These are phyloP conservation scores for Archivesica marissinica DNA, from an alignment of 1,140 invertebrate species.

Conservation along the genomic window DNA sequence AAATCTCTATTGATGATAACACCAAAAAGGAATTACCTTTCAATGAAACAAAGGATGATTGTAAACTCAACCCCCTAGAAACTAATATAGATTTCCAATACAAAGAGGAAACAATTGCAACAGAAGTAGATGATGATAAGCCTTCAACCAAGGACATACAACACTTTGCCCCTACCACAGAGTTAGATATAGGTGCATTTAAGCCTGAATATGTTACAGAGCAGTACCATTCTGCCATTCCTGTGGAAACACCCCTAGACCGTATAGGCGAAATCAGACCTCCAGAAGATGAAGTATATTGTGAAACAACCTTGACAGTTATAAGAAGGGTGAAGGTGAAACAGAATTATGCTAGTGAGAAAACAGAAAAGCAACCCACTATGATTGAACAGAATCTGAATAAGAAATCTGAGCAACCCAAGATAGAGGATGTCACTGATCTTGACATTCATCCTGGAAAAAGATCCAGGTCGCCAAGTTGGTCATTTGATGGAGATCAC, in stretches of 20 bases:
- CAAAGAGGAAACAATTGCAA: not conserved
- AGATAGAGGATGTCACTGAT: constrained; percentile 42
- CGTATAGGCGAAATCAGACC: constrained; percentile 11
- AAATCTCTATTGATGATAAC: not conserved
- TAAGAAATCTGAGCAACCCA: constrained; percentile 20
- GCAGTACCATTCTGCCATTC: constrained; percentile 46
- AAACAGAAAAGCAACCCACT: constrained; percentile 46
- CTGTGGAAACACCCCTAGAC: constrained; percentile 27
- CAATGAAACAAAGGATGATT: not conserved
- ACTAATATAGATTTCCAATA: constrained; percentile 16
- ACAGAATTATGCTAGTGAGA: constrained; percentile 51
- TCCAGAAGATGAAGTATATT: constrained; percentile 58
- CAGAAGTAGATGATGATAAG: not conserved
- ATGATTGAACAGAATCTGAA: constrained; percentile 28
- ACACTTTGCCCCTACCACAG: not conserved
- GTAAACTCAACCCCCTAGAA: not conserved
- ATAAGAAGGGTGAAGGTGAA: constrained; percentile 46
- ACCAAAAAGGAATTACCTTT: too few relatives aligned
- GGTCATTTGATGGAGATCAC: constrained; percentile 35
- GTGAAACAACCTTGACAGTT: constrained; percentile 57
- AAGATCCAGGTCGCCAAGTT: constrained; percentile 24
- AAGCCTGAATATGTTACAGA: constrained; percentile 35
- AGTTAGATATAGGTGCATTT: constrained; percentile 15
- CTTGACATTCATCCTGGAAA: constrained; percentile 3
- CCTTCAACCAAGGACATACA: not conserved